phyloP scores from a whole-genome alignment of 2,113 vertebrate genomes.

The Monarcha castaneiventris region DNA sequence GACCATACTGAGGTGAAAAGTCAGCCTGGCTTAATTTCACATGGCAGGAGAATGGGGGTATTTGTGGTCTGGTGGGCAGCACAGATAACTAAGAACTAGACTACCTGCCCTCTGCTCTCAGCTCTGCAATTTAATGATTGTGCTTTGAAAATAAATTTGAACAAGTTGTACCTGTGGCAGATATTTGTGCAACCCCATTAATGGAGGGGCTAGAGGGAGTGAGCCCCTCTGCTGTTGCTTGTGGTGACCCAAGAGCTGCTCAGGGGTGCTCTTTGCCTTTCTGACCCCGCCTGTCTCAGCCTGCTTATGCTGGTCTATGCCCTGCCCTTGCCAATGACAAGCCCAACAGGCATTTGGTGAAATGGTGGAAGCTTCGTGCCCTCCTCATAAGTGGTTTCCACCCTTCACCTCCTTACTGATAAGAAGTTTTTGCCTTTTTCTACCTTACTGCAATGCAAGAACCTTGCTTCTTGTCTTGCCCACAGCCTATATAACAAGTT shows the following conservation, averaged over 20 bases:
- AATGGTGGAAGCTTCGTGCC: background rate
- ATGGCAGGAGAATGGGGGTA: background rate
- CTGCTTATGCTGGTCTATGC: accelerated
- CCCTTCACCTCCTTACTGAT: background rate
- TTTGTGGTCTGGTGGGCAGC: background rate
- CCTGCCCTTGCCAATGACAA: background rate
- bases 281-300: background rate
- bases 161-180: background rate
- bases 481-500: background rate
- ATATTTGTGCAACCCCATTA: background rate
- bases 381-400: background rate
- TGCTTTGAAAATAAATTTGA: background rate
- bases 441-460: background rate
- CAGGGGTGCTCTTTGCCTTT: background rate
- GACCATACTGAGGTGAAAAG: background rate
- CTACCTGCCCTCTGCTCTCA: background rate
- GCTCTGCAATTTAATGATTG: background rate
- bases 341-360: background rate
- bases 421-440: background rate
- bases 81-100: background rate
- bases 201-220: background rate
- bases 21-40: background rate
- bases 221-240: background rate
- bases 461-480: background rate
- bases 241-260: background rate